Percentiles rank a stretch among this genome's conserved stretches.
Evolutionary conservation across 2,113 vertebrate genomes (phyloP).

Genomic region (Cyprinodon variegatus): DNA sequence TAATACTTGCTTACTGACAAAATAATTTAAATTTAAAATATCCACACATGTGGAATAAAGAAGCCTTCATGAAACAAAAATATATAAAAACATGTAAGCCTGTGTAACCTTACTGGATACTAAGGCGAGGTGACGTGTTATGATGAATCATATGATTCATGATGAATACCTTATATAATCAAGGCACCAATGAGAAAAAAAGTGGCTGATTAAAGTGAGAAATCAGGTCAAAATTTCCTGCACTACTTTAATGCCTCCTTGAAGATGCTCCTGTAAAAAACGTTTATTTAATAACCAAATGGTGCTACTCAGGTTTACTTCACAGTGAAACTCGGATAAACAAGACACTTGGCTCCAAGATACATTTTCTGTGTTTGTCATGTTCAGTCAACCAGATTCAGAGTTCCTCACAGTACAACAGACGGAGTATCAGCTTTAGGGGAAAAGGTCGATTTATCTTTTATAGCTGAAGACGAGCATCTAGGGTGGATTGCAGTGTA

Average conservation of each 20-base stretch:
- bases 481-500: not conserved
- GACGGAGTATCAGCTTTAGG: not conserved
- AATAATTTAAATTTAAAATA: not conserved
- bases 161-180: constrained; percentile 63
- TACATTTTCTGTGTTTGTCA: not conserved
- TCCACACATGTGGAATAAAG: not conserved
- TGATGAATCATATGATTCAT: not conserved
- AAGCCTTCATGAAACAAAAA: not conserved
- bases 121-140: constrained; percentile 17
- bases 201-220: constrained; percentile 59
- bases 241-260: constrained; percentile 12
- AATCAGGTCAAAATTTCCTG: constrained; percentile 43
- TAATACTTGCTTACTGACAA: not conserved
- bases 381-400: not conserved
- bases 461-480: not conserved
- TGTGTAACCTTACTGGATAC: not conserved
- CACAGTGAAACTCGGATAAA: not conserved
- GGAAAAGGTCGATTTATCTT: not conserved
- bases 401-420: not conserved
- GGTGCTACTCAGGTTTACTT: not conserved
- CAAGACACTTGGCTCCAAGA: not conserved
- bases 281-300: constrained; percentile 4
- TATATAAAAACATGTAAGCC: not conserved
- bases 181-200: constrained; percentile 46
- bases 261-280: not conserved